Evolutionary conservation across 2,797 vertebrate species (phyloP).

Genomic region (Centroberyx gerrardi): DNA sequence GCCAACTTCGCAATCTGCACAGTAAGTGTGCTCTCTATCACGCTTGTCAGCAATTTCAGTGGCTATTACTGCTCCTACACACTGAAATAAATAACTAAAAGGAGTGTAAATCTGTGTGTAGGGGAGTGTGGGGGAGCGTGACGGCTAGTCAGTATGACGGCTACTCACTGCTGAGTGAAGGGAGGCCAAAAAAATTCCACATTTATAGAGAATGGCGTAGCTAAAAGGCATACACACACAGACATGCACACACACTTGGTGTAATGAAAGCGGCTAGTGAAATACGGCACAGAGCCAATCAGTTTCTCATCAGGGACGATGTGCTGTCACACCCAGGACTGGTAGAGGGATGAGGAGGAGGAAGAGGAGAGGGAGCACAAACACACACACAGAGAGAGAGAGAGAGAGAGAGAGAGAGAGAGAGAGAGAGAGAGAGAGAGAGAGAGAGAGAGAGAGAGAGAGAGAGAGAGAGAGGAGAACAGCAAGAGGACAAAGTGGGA

Average conservation of each 20-base stretch:
- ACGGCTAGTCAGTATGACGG: slow-evolving; percentile 32
- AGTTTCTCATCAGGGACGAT: slow-evolving; percentile 39
- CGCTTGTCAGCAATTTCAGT: slow-evolving; percentile 57
- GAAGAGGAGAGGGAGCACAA: background rate
- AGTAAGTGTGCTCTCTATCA: slow-evolving; percentile 22
- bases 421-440: slow-evolving; percentile 2
- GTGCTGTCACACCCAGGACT: slow-evolving; percentile 22
- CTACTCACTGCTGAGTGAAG: slow-evolving; percentile 35
- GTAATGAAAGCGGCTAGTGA: background rate
- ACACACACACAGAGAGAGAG: background rate
- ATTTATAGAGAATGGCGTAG: slow-evolving; percentile 42
- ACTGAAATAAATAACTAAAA: slow-evolving; percentile 63
- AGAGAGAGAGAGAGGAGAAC: slow-evolving; percentile 20
- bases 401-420: background rate
- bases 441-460: slow-evolving; percentile 5
- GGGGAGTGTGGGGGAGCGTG: slow-evolving; percentile 19
- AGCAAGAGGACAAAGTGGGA: slow-evolving; percentile 39
- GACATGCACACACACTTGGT: background rate
- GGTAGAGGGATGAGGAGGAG: slow-evolving; percentile 10
- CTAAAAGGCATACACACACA: slow-evolving; percentile 10
- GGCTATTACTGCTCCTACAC: slow-evolving; percentile 54
- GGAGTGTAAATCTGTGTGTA: slow-evolving; percentile 51
- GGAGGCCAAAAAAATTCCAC: slow-evolving; percentile 13
- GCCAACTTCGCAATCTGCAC: slow-evolving; percentile 40
- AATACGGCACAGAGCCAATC: slow-evolving; percentile 29